Evolutionary conservation across 2,113 vertebrate species (phyloP).

Genomic region (Xenus cinereus): DNA sequence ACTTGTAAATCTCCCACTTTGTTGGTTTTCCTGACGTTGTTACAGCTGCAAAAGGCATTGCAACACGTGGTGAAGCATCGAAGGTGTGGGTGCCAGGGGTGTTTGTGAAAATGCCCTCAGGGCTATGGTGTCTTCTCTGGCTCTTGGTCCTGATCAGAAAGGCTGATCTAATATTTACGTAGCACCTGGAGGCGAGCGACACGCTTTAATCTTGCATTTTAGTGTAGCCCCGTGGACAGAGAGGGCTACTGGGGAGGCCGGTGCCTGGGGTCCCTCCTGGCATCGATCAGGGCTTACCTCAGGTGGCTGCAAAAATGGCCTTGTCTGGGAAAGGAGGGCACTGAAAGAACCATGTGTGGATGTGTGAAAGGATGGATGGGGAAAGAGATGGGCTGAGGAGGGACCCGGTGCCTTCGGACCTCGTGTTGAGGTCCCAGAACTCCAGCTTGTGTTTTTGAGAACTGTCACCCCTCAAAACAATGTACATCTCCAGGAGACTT

Average conservation of each 20-base stretch:
- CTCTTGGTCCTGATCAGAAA: background rate
- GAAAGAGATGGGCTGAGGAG: background rate
- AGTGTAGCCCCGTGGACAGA: fast-evolving
- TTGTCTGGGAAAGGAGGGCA: background rate
- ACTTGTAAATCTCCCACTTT: background rate
- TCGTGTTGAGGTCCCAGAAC: background rate
- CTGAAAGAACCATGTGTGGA: fast-evolving
- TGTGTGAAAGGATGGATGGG: background rate
- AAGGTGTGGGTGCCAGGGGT: background rate
- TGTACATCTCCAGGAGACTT: background rate
- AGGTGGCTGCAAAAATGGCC: background rate
- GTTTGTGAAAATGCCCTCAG: background rate
- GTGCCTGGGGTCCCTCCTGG: background rate
- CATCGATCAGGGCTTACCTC: background rate
- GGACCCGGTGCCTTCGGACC: background rate
- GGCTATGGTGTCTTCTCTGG: background rate
- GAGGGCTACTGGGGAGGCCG: fast-evolving
- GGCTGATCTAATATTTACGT: background rate
- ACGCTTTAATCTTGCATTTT: background rate
- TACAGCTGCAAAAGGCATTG: background rate
- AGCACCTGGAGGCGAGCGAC: background rate
- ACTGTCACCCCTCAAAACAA: background rate
- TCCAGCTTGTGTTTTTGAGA: background rate
- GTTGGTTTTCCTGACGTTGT: background rate
- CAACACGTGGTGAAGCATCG: background rate